phyloP scores from a whole-genome alignment of 2,113 vertebrate genomes.

The Capreolus pygargus region DNA sequence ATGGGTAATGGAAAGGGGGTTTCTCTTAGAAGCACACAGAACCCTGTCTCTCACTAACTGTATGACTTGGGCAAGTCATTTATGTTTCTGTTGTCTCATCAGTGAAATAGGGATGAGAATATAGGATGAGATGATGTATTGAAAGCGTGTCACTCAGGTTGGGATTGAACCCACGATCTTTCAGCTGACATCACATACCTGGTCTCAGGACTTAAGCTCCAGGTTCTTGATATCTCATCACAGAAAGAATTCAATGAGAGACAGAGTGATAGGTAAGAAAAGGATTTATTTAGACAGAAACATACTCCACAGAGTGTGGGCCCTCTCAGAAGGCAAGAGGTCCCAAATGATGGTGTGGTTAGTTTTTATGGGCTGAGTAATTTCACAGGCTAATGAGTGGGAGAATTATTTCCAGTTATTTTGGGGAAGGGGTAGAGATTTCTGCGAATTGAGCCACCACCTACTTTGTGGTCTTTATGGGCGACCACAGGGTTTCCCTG shows the following conservation, averaged over 20 bases:
- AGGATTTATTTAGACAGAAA: neutral
- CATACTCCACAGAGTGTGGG: neutral
- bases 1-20: neutral
- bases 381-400: neutral
- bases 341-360: neutral
- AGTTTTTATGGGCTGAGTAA: neutral
- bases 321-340: neutral
- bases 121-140: accelerated
- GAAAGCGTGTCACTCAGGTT: neutral
- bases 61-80: neutral
- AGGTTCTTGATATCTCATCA: neutral
- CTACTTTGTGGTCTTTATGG: neutral
- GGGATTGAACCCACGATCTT: neutral
- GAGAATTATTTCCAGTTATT: neutral
- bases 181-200: neutral
- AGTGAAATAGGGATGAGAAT: neutral
- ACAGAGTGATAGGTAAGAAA: neutral
- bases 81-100: neutral
- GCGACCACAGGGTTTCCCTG: neutral
- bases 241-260: neutral
- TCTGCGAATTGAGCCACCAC: neutral
- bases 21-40: neutral
- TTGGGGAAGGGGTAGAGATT: neutral
- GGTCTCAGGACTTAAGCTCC: neutral
- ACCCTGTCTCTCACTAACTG: too few species aligned